phyloP scores from a whole-genome alignment of 2,888 invertebrate species.

The Watsonalla binaria region DNA sequence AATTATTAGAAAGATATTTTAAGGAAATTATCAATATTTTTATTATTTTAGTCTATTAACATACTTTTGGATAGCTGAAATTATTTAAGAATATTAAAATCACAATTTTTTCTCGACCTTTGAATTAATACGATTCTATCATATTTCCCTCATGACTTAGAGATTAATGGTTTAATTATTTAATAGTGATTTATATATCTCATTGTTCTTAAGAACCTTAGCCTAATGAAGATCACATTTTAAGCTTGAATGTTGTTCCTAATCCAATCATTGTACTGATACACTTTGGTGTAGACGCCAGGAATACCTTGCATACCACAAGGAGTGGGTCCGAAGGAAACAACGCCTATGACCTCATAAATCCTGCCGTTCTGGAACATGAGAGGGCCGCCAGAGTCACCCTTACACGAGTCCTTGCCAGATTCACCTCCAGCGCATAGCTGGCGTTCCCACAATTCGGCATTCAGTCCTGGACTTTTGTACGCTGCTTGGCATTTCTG shows the following conservation, averaged over 20 bases:
- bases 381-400: constrained; percentile 82
- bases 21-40: no score
- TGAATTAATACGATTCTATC: no score
- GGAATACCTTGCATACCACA: constrained; percentile 79
- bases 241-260: constrained; percentile 33
- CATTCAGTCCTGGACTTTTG: constrained; percentile 13
- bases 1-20: no score
- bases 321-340: constrained; percentile 80
- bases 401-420: constrained; percentile 79
- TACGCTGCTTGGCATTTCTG: constrained; percentile 33
- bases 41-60: no score
- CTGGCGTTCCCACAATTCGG: constrained; percentile 34
- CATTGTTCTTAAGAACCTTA: no score
- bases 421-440: constrained; percentile 79
- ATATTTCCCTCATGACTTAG: no score
- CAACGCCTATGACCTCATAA: constrained; percentile 69
- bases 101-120: no score
- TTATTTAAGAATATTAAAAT: no score
- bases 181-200: no score
- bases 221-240: not conserved
- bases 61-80: no score
- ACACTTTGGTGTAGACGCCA: constrained; percentile 81
- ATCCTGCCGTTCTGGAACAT: constrained; percentile 47
- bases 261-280: constrained; percentile 79
- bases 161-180: no score